Evolutionary conservation across 2,797 vertebrate species (phyloP), one percentile per base, ranked within the genome.

Genomic region (Enteromius radiatus): DNA sequence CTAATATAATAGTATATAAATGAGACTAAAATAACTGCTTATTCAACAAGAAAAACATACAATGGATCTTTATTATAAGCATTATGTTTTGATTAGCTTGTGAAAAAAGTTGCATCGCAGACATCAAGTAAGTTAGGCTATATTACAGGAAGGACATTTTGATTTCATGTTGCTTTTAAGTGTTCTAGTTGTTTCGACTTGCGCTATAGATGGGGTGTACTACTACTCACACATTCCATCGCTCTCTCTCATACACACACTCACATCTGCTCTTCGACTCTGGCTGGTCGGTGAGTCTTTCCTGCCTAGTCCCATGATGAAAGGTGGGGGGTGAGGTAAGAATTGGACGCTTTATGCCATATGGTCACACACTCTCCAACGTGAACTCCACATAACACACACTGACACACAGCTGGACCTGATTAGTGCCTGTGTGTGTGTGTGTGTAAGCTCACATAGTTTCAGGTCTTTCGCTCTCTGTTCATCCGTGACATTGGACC

Each of bases 331-430:
- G 77, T 80, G 83, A 84, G 83, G 83, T 84, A 84, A 84, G 78
- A 80, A 84, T 84, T 84, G 83, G 83, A 84, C n/a, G 77, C 77
- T 74, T 76, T 76, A 68, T 80, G 83, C 82, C 83, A 84, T 80
- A 80, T 80, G 83, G 83, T 80, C 80, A 64, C 80, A 81, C 69
- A 81, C 69, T 81, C 79, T 81, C 69, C 69, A 74, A 81, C 3
- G 15, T 80, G 79, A 81, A 81, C 54, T 74, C 69, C 79, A 74
- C 69, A 64, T 77, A 69, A 83, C 65, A 78, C 79, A 81, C 82
- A 83, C 75, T 49, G 74, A 83, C 75, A 78, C 82, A 78, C 81
- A 83, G 80, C 80, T 81, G 80, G 80, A 74, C 19, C 31, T 81
- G 70, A 52, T 78, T 78, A 76, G 80, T 47, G 54, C 17, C 10